These are phyloP conservation scores for Druon quercuslanigerum DNA, from an alignment of 1,140 invertebrate species.

Conservation along the genomic window DNA sequence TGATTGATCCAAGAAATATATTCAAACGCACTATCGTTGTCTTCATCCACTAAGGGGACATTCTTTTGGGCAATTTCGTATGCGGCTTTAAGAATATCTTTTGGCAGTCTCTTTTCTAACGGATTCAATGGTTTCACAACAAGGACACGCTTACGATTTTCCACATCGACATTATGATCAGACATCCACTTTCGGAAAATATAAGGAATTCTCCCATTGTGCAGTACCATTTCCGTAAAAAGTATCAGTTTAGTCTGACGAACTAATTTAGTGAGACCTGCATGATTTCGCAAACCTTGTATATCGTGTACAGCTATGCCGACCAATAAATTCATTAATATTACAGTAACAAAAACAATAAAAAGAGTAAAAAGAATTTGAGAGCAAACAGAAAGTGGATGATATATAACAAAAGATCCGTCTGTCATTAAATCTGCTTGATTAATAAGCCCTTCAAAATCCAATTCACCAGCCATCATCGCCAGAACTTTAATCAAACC, in stretches of 20 bases:
- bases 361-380: slow-evolving; percentile 80
- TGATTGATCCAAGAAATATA: slow-evolving; percentile 60
- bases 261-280: slow-evolving; percentile 81
- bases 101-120: slow-evolving; percentile 79
- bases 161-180: slow-evolving; percentile 70
- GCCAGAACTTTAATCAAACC: slow-evolving; percentile 80
- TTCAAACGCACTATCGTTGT: slow-evolving; percentile 55
- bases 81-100: slow-evolving; percentile 80
- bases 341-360: slow-evolving; percentile 81
- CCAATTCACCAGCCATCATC: slow-evolving; percentile 83
- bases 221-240: slow-evolving; percentile 81
- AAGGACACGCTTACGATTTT: slow-evolving; percentile 72
- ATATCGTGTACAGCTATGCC: slow-evolving; percentile 83
- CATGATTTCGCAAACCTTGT: slow-evolving; percentile 81
- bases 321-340: slow-evolving; percentile 83
- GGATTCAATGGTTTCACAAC: slow-evolving; percentile 82
- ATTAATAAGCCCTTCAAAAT: slow-evolving; percentile 79
- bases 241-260: slow-evolving; percentile 82
- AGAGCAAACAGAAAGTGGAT: slow-evolving; percentile 76
- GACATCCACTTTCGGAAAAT: slow-evolving; percentile 69
- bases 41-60: slow-evolving; percentile 57
- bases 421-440: slow-evolving; percentile 68
- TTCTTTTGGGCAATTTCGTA: slow-evolving; percentile 78
- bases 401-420: slow-evolving; percentile 67
- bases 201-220: slow-evolving; percentile 77